Evolutionary conservation across 2,888 invertebrate genomes (phyloP).

Genomic region (Hirtodrosophila histrioides): DNA sequence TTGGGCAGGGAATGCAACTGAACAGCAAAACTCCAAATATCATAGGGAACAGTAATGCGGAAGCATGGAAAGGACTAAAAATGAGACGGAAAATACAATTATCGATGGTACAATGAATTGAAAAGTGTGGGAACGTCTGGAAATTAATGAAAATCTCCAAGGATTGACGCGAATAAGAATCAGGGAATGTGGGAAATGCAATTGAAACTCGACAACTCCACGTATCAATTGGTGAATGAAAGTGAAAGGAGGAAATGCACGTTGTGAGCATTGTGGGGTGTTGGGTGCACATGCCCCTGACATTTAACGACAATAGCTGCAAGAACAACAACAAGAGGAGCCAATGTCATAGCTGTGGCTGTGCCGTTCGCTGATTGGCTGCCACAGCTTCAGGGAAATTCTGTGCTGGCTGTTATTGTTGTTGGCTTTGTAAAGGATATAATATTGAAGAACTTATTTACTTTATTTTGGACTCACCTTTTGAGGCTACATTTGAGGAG

Average conservation of each 20-base stretch:
- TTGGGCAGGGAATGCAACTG: too few species aligned
- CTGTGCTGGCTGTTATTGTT: constrained; percentile 26
- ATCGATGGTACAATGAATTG: too few species aligned
- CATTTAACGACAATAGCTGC: constrained; percentile 66
- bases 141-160: too few species aligned
- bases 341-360: constrained; percentile 60
- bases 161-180: background rate
- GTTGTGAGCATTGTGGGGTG: constrained; percentile 22
- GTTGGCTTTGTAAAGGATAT: constrained; percentile 12
- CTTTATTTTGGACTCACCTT: constrained; percentile 40
- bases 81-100: too few species aligned
- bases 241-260: constrained; percentile 15
- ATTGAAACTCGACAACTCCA: background rate
- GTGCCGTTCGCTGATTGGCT: constrained; percentile 66
- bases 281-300: constrained; percentile 72
- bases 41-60: too few species aligned
- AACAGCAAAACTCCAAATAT: too few species aligned
- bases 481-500: constrained; percentile 57
- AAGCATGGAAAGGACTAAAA: too few species aligned
- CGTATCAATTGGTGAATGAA: constrained; percentile 6
- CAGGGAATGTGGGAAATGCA: background rate
- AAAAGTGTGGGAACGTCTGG: too few species aligned
- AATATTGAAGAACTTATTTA: too few species aligned
- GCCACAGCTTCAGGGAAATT: constrained; percentile 35
- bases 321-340: constrained; percentile 26